Evolutionary conservation across 2,888 invertebrate genomes (phyloP).

Genomic region (Polyommatus iphigenia): DNA sequence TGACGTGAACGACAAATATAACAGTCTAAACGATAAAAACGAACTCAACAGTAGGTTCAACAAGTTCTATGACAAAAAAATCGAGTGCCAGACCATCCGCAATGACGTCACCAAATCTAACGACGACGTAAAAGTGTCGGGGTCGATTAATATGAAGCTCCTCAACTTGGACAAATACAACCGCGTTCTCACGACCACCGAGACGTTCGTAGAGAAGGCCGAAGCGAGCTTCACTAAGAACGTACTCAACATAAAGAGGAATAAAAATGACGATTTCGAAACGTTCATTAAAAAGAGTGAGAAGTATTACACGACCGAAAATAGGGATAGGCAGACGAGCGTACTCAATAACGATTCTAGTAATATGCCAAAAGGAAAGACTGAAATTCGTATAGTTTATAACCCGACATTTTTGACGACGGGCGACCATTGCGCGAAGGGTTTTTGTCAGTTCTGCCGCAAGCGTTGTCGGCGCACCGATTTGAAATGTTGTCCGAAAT

Average conservation of each 20-base stretch:
- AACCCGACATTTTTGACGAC: constrained; percentile 70
- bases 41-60: constrained; percentile 63
- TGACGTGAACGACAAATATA: constrained; percentile 38
- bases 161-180: constrained; percentile 69
- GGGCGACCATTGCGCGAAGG: constrained; percentile 47
- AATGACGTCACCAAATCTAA: constrained; percentile 68
- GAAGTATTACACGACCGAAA: constrained; percentile 65
- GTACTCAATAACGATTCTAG: constrained; percentile 54
- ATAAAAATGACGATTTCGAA: constrained; percentile 62
- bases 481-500: constrained; percentile 62
- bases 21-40: constrained; percentile 55
- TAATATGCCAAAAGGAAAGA: constrained; percentile 51
- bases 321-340: constrained; percentile 57
- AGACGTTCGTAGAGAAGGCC: constrained; percentile 63
- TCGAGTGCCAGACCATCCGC: constrained; percentile 70
- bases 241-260: constrained; percentile 47
- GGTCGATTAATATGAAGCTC: constrained; percentile 68
- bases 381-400: constrained; percentile 72
- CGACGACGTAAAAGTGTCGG: constrained; percentile 63
- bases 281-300: constrained; percentile 73
- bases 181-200: constrained; percentile 66
- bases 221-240: constrained; percentile 69
- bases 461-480: constrained; percentile 62
- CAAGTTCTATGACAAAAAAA: constrained; percentile 60
- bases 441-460: constrained; percentile 63